A percentile compares a stretch with the other conserved stretches of the same genome.
Evolutionary conservation across 2,888 invertebrate genomes (phyloP).

Genomic region (Melipona beecheii): DNA sequence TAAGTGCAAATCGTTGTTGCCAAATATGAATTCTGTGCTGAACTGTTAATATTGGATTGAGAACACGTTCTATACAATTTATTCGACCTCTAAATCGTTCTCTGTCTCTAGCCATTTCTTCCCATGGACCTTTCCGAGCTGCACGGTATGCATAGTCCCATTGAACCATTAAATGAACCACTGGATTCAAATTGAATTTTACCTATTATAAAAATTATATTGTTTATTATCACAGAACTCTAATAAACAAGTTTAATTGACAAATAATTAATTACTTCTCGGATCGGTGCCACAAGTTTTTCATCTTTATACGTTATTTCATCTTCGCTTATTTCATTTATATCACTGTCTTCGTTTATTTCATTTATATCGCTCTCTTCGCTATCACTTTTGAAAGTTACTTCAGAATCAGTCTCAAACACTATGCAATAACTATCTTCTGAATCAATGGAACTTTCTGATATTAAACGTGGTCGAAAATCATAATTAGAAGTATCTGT

Average conservation of each 20-base stretch:
- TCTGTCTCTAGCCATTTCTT: constrained; percentile 85
- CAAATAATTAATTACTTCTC: constrained; percentile 45
- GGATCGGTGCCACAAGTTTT: neutral
- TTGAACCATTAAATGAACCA: constrained; percentile 85
- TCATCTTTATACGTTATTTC: constrained; percentile 23
- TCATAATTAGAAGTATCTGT: constrained; percentile 25
- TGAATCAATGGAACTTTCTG: constrained; percentile 79
- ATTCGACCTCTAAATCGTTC: constrained; percentile 85
- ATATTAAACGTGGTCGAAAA: constrained; percentile 66
- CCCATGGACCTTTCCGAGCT: constrained; percentile 87
- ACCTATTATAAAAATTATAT: constrained; percentile 82
- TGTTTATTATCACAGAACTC: constrained; percentile 21
- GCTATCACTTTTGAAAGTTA: constrained; percentile 56
- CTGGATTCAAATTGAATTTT: constrained; percentile 84
- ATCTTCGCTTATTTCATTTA: constrained; percentile 42
- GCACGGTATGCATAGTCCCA: constrained; percentile 86
- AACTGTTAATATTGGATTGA: constrained; percentile 83
- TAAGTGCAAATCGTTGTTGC: constrained; percentile 81
- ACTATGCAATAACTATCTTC: constrained; percentile 79
- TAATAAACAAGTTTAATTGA: neutral
- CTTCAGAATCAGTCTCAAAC: constrained; percentile 72
- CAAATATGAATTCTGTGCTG: constrained; percentile 84
- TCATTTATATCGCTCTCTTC: constrained; percentile 48
- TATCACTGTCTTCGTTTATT: constrained; percentile 38
- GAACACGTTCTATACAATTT: constrained; percentile 76